Evolutionary conservation across 2,888 invertebrate genomes (phyloP).

Genomic region (Lasioglossum villosulum): DNA sequence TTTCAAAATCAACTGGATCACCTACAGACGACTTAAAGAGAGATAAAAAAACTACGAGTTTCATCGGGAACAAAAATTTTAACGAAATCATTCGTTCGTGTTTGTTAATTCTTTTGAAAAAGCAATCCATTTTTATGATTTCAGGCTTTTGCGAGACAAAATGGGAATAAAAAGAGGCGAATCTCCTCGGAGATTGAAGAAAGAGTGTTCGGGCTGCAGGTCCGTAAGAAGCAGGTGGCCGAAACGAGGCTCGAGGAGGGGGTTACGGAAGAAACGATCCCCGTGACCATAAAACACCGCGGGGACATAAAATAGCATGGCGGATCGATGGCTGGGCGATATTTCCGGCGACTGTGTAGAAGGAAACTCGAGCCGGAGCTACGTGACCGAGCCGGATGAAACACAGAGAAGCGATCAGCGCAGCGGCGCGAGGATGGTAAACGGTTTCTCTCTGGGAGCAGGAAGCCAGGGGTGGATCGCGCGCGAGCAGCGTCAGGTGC

Average conservation of each 20-base stretch:
- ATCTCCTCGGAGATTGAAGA: background rate
- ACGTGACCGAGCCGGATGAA: background rate
- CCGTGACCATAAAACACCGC: background rate
- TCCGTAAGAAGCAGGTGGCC: background rate
- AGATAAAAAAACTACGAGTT: no score
- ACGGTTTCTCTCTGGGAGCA: background rate
- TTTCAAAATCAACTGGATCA: no score
- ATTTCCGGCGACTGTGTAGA: background rate
- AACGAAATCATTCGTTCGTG: no score
- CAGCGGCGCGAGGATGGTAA: background rate
- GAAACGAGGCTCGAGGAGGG: background rate
- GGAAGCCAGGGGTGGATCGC: slow-evolving; percentile 9
- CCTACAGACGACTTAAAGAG: no score
- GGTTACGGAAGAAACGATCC: background rate
- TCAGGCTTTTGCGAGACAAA: no score
- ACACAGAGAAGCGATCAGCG: background rate
- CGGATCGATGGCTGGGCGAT: background rate
- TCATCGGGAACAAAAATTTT: no score
- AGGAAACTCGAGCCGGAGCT: background rate
- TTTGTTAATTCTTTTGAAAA: no score
- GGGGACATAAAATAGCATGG: background rate
- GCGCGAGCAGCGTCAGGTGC: slow-evolving; percentile 40
- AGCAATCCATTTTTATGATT: no score
- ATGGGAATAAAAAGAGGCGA: background rate
- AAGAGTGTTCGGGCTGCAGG: background rate